Conservation (phyloP, 1,140 invertebrate genomes). For the Dendroctonus ponderosae region DNA sequence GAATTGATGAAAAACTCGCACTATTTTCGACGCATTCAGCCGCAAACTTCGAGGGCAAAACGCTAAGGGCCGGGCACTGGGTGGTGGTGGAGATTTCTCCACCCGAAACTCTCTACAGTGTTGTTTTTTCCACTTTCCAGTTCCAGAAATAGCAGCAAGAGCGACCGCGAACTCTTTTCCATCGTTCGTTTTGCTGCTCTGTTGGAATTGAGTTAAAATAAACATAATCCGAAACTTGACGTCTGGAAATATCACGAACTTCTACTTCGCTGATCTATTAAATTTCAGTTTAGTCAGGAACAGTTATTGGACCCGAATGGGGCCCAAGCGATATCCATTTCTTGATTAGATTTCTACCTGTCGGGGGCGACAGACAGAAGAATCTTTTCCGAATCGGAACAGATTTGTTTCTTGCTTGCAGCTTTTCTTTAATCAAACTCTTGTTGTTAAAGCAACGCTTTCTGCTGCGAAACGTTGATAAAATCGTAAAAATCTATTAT, state of each 20-base stretch:
- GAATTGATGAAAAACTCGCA: conserved; percentile 4
- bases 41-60: too few relatives aligned
- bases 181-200: conserved; percentile 26
- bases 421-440: too few relatives aligned
- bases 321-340: neutral
- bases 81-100: too few relatives aligned
- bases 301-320: neutral
- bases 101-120: neutral
- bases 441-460: too few relatives aligned
- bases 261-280: conserved; percentile 18
- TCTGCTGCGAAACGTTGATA: too few relatives aligned
- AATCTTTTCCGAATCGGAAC: too few relatives aligned
- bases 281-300: conserved; percentile 19
- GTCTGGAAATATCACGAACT: conserved; percentile 29
- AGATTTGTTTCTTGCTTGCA: too few relatives aligned
- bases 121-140: conserved; percentile 27
- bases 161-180: conserved; percentile 3
- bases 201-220: conserved; percentile 24
- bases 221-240: conserved; percentile 28
- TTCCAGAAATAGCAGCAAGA: conserved; percentile 22
- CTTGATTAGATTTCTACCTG: conserved; percentile 6
- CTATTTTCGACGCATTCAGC: neutral
- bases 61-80: too few relatives aligned
- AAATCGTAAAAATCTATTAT: too few relatives aligned
- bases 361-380: too few relatives aligned